Evolutionary conservation across 2,797 vertebrate species (phyloP).

Genomic region (Podarcis siculus): DNA sequence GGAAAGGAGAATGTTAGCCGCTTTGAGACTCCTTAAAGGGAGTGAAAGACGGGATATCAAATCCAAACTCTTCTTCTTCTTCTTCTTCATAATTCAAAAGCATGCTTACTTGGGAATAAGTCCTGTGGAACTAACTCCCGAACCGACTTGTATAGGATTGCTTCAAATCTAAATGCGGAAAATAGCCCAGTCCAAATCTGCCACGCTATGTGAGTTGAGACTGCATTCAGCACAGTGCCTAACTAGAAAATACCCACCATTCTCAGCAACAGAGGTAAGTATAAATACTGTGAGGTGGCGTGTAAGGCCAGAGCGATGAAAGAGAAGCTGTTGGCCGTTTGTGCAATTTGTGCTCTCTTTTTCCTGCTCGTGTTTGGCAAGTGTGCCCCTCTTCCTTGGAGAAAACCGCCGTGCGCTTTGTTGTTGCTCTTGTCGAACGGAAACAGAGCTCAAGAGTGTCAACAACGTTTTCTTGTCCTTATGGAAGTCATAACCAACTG

Average conservation of each 20-base stretch:
- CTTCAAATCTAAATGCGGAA: constrained; percentile 25
- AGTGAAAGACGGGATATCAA: too few relatives aligned
- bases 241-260: constrained; percentile 31
- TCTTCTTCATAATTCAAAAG: too few relatives aligned
- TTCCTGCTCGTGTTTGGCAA: constrained; percentile 15
- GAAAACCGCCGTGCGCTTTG: constrained; percentile 14
- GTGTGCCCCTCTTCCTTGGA: not conserved
- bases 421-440: constrained; percentile 11
- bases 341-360: not conserved
- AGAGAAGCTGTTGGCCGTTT: constrained; percentile 21
- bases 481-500: constrained; percentile 13
- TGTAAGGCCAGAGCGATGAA: constrained; percentile 13
- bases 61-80: too few relatives aligned
- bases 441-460: constrained; percentile 17
- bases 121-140: not conserved
- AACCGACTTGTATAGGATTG: not conserved
- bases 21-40: too few relatives aligned
- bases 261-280: constrained; percentile 30
- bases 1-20: too few relatives aligned
- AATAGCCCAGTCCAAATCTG: constrained; percentile 1
- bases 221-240: not conserved
- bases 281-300: constrained; percentile 5
- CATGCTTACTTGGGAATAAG: not conserved
- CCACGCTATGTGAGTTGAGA: not conserved
- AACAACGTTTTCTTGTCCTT: constrained; percentile 26